Conservation (phyloP, 2,888 invertebrate species). For the Lithosia quadra region DNA sequence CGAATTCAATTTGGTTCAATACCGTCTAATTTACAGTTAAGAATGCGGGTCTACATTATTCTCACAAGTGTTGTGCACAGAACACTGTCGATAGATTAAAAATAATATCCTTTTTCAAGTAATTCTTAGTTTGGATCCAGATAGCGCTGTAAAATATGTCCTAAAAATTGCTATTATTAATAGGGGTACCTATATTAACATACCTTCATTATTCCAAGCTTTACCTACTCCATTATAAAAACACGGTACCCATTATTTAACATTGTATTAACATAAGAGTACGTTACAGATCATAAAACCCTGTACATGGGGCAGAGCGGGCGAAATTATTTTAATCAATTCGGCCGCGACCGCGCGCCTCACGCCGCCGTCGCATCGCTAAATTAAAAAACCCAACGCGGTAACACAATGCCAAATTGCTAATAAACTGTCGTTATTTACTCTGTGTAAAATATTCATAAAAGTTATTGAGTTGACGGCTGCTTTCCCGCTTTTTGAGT, state of each 20-base stretch:
- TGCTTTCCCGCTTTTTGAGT: neutral
- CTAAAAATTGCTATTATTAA: too few species aligned
- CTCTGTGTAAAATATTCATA: neutral
- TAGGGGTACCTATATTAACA: too few species aligned
- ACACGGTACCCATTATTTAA: slow-evolving; percentile 6
- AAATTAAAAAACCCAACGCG: slow-evolving; percentile 10
- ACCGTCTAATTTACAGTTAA: neutral
- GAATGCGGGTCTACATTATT: neutral
- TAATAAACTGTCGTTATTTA: slow-evolving; percentile 11
- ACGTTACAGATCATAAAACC: slow-evolving; percentile 12
- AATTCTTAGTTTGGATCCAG: too few species aligned
- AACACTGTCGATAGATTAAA: too few species aligned
- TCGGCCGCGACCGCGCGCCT: neutral
- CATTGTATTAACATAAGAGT: slow-evolving; percentile 7
- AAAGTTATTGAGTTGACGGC: neutral
- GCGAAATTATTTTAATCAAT: slow-evolving; percentile 9
- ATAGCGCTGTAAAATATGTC: too few species aligned
- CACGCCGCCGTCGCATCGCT: neutral
- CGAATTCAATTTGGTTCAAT: neutral
- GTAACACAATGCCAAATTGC: slow-evolving; percentile 9
- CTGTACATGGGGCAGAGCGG: neutral
- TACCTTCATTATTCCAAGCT: neutral
- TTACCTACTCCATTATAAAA: neutral
- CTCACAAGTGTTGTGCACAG: neutral
- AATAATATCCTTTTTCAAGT: too few species aligned